Base-by-base conservation (phyloP, 2,797 vertebrate genomes). In the Picus viridis region DNA sequence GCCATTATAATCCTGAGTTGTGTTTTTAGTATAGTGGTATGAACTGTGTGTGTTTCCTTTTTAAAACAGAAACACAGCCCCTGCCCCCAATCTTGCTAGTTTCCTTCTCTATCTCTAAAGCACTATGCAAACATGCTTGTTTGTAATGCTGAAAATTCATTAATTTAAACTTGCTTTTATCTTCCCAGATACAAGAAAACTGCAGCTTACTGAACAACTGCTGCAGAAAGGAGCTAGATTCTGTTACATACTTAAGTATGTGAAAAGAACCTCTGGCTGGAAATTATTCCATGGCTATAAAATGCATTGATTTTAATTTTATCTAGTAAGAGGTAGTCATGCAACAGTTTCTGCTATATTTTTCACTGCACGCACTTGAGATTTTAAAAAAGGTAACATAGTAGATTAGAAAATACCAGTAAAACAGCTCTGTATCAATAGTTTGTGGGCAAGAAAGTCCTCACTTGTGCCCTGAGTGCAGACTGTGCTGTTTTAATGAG, bases 381-480 rank as follows among this genome's bases (percentile, higher is more conserved):
- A 45, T 41, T 90, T 83, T 12, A 3, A 16, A 32, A 57, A 76
- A 73, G 15, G 8, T 39, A 49, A 36, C 20, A 10, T 8, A 53
- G 34, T 43, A 58, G 41, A 53, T 49, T 24, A 32, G 78, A 68
- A 63, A 56, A 6, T 82, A 36, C 27, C 24, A 57, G 39, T 64
- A 68, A 30, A 4, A 1, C 15, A 45, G 15, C 30, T 85, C 34
- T 49, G 2, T 7, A 90, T 47, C 34, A 54, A 15, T 26, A 27
- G 14, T 32, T 10, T 45, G 45, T 58, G n/a, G 26, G 47, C 62
- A 63, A 86, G 10, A 3, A 49, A 20, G 16, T 61, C 59, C 10
- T 2, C 26, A 5, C 1, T 18, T 23, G 16, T 49, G 43, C 16
- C 61, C 51, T 0, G 0, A n/a, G 32, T 2, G 0, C 27, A 39